Conservation (phyloP, 2,113 vertebrate species). For the Catharus fuscescens region DNA sequence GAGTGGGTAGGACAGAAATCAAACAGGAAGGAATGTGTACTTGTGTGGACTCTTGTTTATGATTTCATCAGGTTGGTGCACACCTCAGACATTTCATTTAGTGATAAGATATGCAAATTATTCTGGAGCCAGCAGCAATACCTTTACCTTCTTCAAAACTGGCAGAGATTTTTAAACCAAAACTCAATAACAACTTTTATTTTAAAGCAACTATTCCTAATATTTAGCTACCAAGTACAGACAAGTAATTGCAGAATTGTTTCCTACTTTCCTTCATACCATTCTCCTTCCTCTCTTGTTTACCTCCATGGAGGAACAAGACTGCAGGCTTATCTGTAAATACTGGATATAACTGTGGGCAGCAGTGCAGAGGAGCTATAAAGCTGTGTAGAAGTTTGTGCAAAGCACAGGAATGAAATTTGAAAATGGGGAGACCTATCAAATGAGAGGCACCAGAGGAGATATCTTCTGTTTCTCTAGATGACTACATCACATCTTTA, state of each 20-base stretch:
- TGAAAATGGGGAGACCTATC: not conserved
- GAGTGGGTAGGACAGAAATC: conserved; percentile 50
- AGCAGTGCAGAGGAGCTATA: not conserved
- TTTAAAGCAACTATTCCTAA: conserved; percentile 20
- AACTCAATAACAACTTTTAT: conserved; percentile 36
- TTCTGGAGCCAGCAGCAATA: conserved; percentile 69
- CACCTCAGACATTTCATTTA: conserved; percentile 70
- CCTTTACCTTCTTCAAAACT: conserved; percentile 75
- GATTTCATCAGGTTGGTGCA: conserved; percentile 73
- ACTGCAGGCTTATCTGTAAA: not conserved
- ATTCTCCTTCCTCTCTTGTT: not conserved
- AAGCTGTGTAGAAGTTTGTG: not conserved
- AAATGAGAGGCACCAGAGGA: not conserved
- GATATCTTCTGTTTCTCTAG: not conserved
- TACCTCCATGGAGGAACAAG: not conserved
- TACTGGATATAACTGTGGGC: not conserved
- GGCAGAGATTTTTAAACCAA: conserved; percentile 71
- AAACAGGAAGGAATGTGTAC: not conserved
- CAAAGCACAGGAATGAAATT: not conserved
- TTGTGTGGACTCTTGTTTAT: conserved; percentile 69
- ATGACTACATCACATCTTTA: not conserved
- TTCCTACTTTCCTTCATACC: not conserved
- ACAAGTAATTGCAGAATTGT: conserved; percentile 18
- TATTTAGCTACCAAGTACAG: not conserved
- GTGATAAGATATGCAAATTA: conserved; percentile 73